phyloP scores from a whole-genome alignment of 2,888 invertebrate genomes.

The Leucania comma region DNA sequence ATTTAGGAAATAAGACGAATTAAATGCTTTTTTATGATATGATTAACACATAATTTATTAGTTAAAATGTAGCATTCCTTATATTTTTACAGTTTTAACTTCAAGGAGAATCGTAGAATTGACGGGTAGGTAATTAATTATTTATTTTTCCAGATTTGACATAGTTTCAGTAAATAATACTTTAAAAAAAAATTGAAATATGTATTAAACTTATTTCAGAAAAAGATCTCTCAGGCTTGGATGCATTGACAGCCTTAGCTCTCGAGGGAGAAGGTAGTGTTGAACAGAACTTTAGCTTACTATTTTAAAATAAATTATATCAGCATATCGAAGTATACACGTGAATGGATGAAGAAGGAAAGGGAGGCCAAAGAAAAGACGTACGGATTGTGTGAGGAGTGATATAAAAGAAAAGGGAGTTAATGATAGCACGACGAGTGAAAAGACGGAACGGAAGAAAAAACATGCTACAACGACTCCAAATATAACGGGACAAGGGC shows the following conservation, averaged over 20 bases:
- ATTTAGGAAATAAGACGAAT: not conserved
- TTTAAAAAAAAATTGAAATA: not conserved
- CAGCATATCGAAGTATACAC: not conserved
- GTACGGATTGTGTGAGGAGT: too few species aligned
- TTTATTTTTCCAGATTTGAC: not conserved
- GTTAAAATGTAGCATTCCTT: not conserved
- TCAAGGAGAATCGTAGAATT: slow-evolving; percentile 70
- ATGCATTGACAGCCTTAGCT: slow-evolving; percentile 81
- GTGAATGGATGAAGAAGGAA: too few species aligned
- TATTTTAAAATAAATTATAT: not conserved
- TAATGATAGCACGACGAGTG: too few species aligned
- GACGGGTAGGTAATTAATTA: slow-evolving; percentile 70
- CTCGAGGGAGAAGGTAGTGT: slow-evolving; percentile 76
- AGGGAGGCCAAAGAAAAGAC: too few species aligned
- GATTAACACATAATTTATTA: not conserved
- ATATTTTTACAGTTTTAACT: slow-evolving; percentile 70
- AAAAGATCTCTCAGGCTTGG: slow-evolving; percentile 76
- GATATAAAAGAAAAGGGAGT: too few species aligned
- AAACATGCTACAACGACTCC: too few species aligned
- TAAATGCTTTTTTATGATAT: slow-evolving; percentile 7
- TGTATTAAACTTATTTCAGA: slow-evolving; percentile 67
- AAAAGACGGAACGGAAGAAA: too few species aligned
- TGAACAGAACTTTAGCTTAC: not conserved
- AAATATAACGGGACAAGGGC: too few species aligned
- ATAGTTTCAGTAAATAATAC: not conserved